Percentiles rank a stretch among this genome's conserved stretches.
Conservation (phyloP, 2,888 invertebrate species). For the Standfussiana lucernea region DNA sequence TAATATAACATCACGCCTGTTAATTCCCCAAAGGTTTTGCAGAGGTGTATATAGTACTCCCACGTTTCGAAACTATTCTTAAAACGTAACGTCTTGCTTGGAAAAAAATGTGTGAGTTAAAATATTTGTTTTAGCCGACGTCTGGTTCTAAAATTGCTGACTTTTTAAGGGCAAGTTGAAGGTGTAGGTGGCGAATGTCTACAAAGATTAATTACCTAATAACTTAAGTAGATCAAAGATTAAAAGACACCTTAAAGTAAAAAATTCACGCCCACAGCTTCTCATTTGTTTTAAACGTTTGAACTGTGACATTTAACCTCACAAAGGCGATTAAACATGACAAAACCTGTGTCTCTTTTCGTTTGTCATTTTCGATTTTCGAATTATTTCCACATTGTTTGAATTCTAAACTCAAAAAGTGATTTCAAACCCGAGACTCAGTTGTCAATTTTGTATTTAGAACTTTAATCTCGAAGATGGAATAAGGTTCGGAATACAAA, state of each 20-base stretch:
- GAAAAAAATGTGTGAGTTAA: not conserved
- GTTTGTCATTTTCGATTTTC: not conserved
- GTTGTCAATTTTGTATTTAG: not conserved
- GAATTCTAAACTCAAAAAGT: conserved; percentile 1
- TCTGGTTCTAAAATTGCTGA: not conserved
- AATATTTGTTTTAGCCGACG: not conserved
- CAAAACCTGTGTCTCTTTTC: not conserved
- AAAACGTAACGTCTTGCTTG: too few relatives aligned
- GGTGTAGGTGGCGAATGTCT: conserved; percentile 2
- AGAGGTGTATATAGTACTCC: too few relatives aligned
- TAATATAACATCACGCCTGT: too few relatives aligned
- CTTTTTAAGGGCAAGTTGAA: not conserved
- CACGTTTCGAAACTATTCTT: too few relatives aligned
- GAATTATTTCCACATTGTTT: not conserved
- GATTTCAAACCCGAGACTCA: not conserved
- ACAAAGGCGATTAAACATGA: not conserved
- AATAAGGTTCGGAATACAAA: not conserved
- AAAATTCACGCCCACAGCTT: not conserved
- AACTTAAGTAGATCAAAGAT: conserved; percentile 17
- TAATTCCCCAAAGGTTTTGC: too few relatives aligned
- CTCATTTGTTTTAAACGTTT: not conserved
- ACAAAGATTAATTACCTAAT: not conserved
- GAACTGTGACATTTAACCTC: not conserved
- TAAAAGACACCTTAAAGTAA: not conserved
- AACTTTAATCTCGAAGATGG: not conserved